phyloP scores from a whole-genome alignment of 2,797 vertebrate species.

The Sebastes oblongus region DNA sequence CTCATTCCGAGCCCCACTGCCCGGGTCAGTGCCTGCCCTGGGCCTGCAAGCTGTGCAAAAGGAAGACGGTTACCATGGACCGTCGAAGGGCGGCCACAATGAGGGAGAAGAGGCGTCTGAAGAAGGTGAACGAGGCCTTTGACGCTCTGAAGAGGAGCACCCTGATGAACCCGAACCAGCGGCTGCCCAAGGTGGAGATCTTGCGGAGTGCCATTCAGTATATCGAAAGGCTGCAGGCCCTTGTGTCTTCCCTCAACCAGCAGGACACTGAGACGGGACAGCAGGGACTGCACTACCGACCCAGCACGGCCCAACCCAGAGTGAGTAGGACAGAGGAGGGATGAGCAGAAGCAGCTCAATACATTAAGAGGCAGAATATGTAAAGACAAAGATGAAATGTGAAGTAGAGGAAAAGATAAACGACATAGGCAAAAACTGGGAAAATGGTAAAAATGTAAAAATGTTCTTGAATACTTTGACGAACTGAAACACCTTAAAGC shows the following conservation, averaged over 20 bases:
- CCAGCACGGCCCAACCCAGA: constrained; percentile 76
- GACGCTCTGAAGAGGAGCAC: constrained; percentile 97
- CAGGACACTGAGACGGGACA: constrained; percentile 90
- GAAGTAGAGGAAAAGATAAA: neutral
- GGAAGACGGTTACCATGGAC: constrained; percentile 95
- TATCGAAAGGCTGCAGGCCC: constrained; percentile 95
- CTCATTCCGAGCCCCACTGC: constrained; percentile 89
- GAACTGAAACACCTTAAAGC: neutral
- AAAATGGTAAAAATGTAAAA: neutral
- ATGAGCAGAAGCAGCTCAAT: constrained; percentile 69
- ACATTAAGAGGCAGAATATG: neutral
- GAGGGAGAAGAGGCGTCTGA: constrained; percentile 93
- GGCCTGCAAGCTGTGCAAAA: constrained; percentile 96
- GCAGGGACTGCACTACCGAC: constrained; percentile 84
- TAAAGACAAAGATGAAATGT: neutral
- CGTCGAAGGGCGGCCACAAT: constrained; percentile 92
- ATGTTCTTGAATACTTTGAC: neutral
- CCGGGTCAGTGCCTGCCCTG: constrained; percentile 96
- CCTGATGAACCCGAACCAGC: constrained; percentile 96
- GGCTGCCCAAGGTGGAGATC: constrained; percentile 98
- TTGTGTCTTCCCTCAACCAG: constrained; percentile 96
- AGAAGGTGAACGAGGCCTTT: constrained; percentile 98
- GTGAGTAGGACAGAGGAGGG: constrained; percentile 83
- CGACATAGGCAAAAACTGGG: neutral
- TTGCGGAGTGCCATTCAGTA: constrained; percentile 98